Conservation (phyloP, 1,140 invertebrate genomes). For the Spodoptera frugiperda region DNA sequence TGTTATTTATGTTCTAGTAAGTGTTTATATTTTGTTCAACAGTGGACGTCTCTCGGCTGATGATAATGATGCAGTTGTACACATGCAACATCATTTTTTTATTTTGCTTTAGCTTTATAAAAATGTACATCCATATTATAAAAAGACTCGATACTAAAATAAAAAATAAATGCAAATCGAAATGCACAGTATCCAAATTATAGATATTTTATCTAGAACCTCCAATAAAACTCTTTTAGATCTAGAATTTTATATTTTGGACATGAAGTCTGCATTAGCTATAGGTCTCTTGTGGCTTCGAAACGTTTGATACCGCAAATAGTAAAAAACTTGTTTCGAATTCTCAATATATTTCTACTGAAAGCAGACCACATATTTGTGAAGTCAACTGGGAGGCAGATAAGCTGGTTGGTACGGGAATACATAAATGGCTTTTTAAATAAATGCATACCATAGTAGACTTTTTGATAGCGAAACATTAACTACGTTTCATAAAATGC, state of each 20-base stretch:
- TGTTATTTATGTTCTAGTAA: too few species aligned
- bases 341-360: constrained; percentile 40
- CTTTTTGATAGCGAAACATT: too few species aligned
- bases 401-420: constrained; percentile 21
- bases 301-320: constrained; percentile 42
- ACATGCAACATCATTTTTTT: too few species aligned
- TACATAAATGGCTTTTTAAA: constrained; percentile 45
- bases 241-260: constrained; percentile 32
- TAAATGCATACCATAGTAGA: constrained; percentile 14
- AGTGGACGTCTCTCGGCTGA: too few species aligned
- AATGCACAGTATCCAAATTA: neutral
- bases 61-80: too few species aligned
- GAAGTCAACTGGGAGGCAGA: constrained; percentile 44
- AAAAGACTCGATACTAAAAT: too few species aligned
- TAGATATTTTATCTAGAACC: neutral
- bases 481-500: too few species aligned
- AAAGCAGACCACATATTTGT: constrained; percentile 32
- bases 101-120: too few species aligned
- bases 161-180: neutral
- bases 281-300: constrained; percentile 37
- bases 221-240: constrained; percentile 39
- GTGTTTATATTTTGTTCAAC: too few species aligned
- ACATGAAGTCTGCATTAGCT: constrained; percentile 41
- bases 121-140: too few species aligned
- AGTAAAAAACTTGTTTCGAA: constrained; percentile 40